phyloP scores from a whole-genome alignment of 1,140 invertebrate species.

The Conus ventricosus region DNA sequence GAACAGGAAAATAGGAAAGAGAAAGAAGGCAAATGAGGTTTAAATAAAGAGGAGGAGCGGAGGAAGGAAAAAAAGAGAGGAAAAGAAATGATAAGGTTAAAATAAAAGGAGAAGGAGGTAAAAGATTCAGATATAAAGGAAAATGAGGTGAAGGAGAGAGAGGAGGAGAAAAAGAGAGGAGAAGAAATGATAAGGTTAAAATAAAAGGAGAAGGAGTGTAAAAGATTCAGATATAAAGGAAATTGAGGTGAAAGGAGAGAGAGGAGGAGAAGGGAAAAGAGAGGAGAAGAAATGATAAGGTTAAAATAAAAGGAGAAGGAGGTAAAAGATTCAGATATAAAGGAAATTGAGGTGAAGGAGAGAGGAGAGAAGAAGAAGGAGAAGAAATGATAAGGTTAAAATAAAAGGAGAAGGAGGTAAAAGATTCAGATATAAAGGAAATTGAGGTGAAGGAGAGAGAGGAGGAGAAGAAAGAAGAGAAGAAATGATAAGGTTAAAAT shows the following conservation, averaged over 20 bases:
- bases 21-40: neutral
- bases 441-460: neutral
- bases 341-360: neutral
- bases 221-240: too few relatives aligned
- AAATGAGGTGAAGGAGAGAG: neutral
- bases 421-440: neutral
- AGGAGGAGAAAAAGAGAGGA: neutral
- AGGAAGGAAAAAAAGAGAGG: neutral
- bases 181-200: neutral
- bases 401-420: neutral
- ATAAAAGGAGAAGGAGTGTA: too few relatives aligned
- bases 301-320: neutral
- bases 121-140: neutral
- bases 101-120: neutral
- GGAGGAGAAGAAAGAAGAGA: neutral
- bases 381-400: neutral
- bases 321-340: neutral
- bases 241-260: neutral
- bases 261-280: neutral
- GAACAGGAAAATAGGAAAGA: neutral
- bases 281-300: neutral
- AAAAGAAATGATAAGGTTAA: neutral
- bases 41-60: neutral
- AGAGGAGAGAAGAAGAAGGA: neutral
- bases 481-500: neutral